Evolutionary conservation across 2,113 vertebrate species (phyloP), one percentile per base, ranked within the genome.

Genomic region (Mystacornis crossleyi): DNA sequence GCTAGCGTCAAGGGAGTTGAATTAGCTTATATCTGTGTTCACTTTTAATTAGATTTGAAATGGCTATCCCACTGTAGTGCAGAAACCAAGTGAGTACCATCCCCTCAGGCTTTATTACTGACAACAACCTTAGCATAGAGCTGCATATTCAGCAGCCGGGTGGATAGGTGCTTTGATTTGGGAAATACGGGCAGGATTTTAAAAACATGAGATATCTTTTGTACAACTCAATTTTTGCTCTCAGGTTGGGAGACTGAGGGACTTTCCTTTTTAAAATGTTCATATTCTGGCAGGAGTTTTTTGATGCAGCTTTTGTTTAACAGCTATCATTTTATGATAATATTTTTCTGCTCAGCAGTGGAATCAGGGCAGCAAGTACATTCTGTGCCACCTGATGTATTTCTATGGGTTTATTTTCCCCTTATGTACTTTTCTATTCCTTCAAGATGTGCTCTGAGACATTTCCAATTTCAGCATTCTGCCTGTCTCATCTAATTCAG

Each of bases 31-130:
- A 62, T 80, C 65, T 38, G 34, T 65, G 73, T 72, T 92, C 93
- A 38, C 55, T 89, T 95, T 90, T 94, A 96, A 95, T 98, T 96
- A 96, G 86, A 85, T 89, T 88, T 95, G 90, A 97, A 96, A 88
- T 77, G 69, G 51, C 58, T 96, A 9, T 91, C 83, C 64, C 67
- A 51, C 74, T 81, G 58, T 61, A 88, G 36, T 70, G 51, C 72
- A 86, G 29, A 43, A 86, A 43, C 84, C 54, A 21, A 90, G 78
- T 75, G 79, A 48, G 40, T 71, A 42, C 55, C 66, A 93, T 90
- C 74, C 94, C 90, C 94, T 82, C 45, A 78, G 82, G 71, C 74
- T 89, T 95, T 89, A 60, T 93, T 96, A 86, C 78, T 47, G 38
- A 61, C 61, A 72, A 89, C 75, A 77, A n/a, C 21, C 12, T 84